phyloP scores from a whole-genome alignment of 2,888 invertebrate species.

The Nemapogon koenigi region DNA sequence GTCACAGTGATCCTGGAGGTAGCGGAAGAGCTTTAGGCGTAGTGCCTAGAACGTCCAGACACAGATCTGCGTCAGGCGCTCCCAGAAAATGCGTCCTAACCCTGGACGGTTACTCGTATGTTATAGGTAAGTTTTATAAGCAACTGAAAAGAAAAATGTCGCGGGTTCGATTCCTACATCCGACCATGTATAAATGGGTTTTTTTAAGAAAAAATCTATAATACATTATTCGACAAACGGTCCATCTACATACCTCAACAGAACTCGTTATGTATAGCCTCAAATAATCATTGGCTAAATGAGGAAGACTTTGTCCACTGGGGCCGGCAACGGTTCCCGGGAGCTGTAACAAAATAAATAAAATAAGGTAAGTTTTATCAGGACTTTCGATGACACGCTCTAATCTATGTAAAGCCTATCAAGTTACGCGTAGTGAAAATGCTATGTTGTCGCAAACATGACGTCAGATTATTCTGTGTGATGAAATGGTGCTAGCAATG shows the following conservation, averaged over 20 bases:
- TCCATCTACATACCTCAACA: background rate
- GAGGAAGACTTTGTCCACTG: too few relatives aligned
- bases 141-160: background rate
- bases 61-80: slow-evolving; percentile 59
- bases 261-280: background rate
- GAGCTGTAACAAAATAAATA: too few relatives aligned
- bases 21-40: slow-evolving; percentile 49
- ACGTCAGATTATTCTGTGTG: too few relatives aligned
- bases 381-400: too few relatives aligned
- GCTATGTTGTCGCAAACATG: too few relatives aligned
- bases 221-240: background rate
- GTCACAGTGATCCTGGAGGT: slow-evolving; percentile 71
- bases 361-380: too few relatives aligned
- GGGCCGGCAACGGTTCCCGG: too few relatives aligned
- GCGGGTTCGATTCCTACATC: background rate
- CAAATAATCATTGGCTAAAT: too few relatives aligned
- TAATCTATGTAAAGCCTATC: too few relatives aligned
- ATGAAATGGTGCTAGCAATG: too few relatives aligned
- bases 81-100: slow-evolving; percentile 83
- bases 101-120: slow-evolving; percentile 86
- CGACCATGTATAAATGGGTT: background rate
- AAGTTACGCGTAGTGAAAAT: too few relatives aligned
- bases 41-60: slow-evolving; percentile 40
- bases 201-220: background rate
- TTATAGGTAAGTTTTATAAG: slow-evolving; percentile 74